Base-by-base conservation (phyloP, 2,888 invertebrate species). In the Napeogenes inachia region DNA sequence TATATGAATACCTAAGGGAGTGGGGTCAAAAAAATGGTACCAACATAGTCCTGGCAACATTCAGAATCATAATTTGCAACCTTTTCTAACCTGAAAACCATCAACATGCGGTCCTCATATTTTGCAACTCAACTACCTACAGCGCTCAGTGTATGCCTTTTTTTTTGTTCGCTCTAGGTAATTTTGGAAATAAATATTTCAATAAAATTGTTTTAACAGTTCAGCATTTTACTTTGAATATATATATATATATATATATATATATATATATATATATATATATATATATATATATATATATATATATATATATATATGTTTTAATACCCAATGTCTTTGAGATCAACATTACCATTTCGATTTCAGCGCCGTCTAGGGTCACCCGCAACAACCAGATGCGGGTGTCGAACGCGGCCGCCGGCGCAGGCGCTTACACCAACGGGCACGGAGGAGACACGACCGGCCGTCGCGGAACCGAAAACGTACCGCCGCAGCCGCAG, bases 361-460 rank as follows among this genome's bases (percentile, higher is more conserved):
- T 77, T 74, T 33, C 84, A 87, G 89, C 89, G 75, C 87, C 91
- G 62, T 67, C 85, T 57, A 85, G 91, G 59, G 82, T 87, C 65
- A 91, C 90, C 63, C 88, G 91, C 76, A 90, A 89, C 83, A 91
- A 91, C 70, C 91, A 88, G 81, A 84, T 86, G 86, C 85, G 93
- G 56, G 77, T 90, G 71, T 92, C 92, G 66, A 92, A 92, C 72
- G 91, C 91, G 70, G 84, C 88, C 71, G 84, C 80, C 85, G 65
- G 82, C 71, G 85, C 42, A 2, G 42, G 89, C 57, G 82, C 87
- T 65, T 88, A 92, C 73, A 87, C 92, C 60, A 93, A 93, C 75
- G 93, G 92, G 2, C 92, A 92, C 78, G 90, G 91, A 60, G 91
- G 91, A 42, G 93, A 92, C 75, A 91, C 91, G 63, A 92, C 92